Percentiles rank a stretch among this genome's conserved stretches.
phyloP scores from a whole-genome alignment of 2,888 invertebrate species.

The Nudaria mundana region DNA sequence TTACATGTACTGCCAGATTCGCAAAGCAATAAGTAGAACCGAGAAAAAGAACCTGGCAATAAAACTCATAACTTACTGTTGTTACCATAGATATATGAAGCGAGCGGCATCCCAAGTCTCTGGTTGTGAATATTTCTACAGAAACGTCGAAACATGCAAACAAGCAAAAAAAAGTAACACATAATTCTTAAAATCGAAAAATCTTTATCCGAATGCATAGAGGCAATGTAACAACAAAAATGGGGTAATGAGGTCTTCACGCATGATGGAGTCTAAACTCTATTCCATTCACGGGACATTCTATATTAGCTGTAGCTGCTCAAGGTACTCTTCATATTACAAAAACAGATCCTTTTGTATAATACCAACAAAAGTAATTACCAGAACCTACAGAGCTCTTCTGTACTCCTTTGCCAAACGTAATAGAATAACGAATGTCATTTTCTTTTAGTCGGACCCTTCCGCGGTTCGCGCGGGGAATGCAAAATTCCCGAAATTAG shows the following conservation, averaged over 20 bases:
- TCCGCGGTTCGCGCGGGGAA: slow-evolving; percentile 77
- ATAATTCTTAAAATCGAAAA: slow-evolving; percentile 32
- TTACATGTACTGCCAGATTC: too few relatives aligned
- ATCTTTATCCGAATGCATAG: slow-evolving; percentile 41
- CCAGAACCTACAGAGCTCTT: slow-evolving; percentile 51
- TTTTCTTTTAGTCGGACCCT: slow-evolving; percentile 79
- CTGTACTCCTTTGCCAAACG: slow-evolving; percentile 68
- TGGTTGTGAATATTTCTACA: slow-evolving; percentile 4
- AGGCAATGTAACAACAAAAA: slow-evolving; percentile 45
- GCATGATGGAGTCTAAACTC: slow-evolving; percentile 34
- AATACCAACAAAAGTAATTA: slow-evolving; percentile 68
- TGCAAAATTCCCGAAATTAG: slow-evolving; percentile 79
- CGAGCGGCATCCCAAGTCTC: too few relatives aligned
- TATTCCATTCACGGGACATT: slow-evolving; percentile 22
- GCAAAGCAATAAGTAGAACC: too few relatives aligned
- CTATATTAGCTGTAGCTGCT: slow-evolving; percentile 30
- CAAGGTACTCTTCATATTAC: slow-evolving; percentile 39
- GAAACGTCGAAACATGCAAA: slow-evolving; percentile 14
- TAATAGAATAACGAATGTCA: slow-evolving; percentile 81
- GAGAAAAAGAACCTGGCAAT: too few relatives aligned
- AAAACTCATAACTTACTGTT: too few relatives aligned
- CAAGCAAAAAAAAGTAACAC: slow-evolving; percentile 22
- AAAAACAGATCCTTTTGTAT: slow-evolving; percentile 46
- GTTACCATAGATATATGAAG: too few relatives aligned
- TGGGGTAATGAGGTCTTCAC: slow-evolving; percentile 43